Base-by-base conservation (phyloP, 1,140 invertebrate genomes). In the Nilaparvata lugens region DNA sequence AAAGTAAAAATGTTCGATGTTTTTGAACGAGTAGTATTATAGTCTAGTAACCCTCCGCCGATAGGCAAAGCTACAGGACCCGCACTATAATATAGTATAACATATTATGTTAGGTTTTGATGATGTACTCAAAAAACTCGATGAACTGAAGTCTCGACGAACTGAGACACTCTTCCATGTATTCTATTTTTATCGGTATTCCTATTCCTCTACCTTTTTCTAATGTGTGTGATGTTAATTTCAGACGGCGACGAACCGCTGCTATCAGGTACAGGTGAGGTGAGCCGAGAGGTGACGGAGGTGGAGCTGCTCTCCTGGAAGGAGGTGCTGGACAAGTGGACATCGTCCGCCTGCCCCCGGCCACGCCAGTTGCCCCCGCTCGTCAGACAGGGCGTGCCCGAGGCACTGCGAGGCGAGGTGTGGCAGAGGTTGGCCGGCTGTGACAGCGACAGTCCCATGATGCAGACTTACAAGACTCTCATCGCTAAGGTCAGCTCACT, bases 261-360 rank as follows among this genome's bases (percentile, higher is more conserved):
- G 62, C 76, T 97, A 4, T 97, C 93, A 75, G 97, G 97, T 11
- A 97, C 93, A 14, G 97, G 97, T 0, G 83, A 90, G 70, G 95
- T 99, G 2, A 95, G 92, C 2, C 97, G 96, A 72, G 95, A 99
- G 69, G 97, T 95, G 68, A 88, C 89, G 0, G 91, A 93, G 69
- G 89, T 89, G 66, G 91, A 96, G 59, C 75, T 99, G 18, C 88
- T 89, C 42, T 88, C 86, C 62, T 99, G 97, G 97, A 84, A 85
- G 58, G 92, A 95, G 72, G 87, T 96, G 24, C 72, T 98, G 18
- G 81, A 81, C 18, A 87, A 85, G 75, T 98, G 90, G 86, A 74
- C 58, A 13, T 52, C 53, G 38, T 79, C 84, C 71, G 81, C 86
- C 67, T 81, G 82, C 3, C 87, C 89, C 31, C 77, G 87, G 31